phyloP scores from a whole-genome alignment of 2,797 vertebrate genomes.

The Psittacula echo region DNA sequence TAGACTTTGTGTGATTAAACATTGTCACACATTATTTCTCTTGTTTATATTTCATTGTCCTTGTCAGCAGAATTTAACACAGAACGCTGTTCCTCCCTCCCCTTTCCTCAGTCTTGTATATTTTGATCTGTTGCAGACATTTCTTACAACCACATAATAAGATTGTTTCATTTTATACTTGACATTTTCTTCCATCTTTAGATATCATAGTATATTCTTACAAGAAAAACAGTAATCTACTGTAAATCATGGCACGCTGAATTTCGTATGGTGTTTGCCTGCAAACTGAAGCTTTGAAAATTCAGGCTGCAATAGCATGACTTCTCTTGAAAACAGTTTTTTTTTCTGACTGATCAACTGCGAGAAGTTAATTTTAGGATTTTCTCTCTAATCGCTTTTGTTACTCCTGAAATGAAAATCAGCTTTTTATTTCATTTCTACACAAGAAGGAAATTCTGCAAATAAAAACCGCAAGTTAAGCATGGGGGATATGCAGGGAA shows the following conservation, averaged over 20 bases:
- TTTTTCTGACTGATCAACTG: background rate
- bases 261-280: background rate
- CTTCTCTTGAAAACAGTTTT: background rate
- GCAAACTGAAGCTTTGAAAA: background rate
- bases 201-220: background rate
- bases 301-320: background rate
- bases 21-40: background rate
- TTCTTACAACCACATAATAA: background rate
- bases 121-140: background rate
- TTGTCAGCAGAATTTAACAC: background rate
- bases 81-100: background rate
- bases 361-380: background rate
- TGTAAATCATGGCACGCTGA: background rate
- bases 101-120: background rate
- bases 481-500: background rate
- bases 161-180: background rate
- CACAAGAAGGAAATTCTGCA: background rate
- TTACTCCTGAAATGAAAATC: background rate
- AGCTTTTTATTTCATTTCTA: background rate
- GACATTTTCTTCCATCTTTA: background rate
- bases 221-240: background rate
- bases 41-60: background rate
- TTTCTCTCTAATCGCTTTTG: background rate
- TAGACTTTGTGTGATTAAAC: background rate
- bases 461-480: background rate